Evolutionary conservation across 2,888 invertebrate genomes (phyloP), one percentile per base, ranked within the genome.

Genomic region (Tenthredo mesomela): DNA sequence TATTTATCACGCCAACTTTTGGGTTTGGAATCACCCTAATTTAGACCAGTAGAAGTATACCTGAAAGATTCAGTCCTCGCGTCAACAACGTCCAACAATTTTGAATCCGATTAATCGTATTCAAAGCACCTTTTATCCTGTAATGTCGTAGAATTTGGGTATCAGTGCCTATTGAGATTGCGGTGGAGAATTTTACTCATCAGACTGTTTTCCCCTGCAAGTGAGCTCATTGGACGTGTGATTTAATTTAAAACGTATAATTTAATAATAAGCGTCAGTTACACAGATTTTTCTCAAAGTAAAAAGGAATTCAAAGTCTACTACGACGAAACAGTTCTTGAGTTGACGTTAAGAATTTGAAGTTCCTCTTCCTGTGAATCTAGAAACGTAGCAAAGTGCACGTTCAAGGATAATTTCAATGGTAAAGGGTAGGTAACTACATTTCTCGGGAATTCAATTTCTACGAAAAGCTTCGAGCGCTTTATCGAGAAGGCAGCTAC

Each of bases 401-500:
- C 50, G 61, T 58, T 61, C 58, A 61, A 37, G 61, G 15, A 58
- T 80, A 61, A 80, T 61, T 61, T 80, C 80, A 80, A 61, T 58
- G 61, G 58, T 61, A 37, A 80, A 61, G 61, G 58, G 40, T 61
- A 58, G 61, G 80, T 80, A 58, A 80, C 58, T 80, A 80, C 58
- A 40, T 80, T 80, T 80, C 80, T 61, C 40, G 58, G 33, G 61
- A 80, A 80, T 80, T 80, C 58, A 80, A 80, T 80, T 80, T 61
- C 80, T 80, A 80, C 80, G 80, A 37, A 61, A 61, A 61, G 61
- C 33, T 80, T 80, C 80, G 40, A 61, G 40, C 58, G 80, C 61
- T 80, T 80, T 80, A 80, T 80, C 80, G 80, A 61, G 58, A 61
- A 80, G 50, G 80, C 80, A 61, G 58, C 80, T 80, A 80, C 80